Evolutionary conservation across 2,888 invertebrate genomes (phyloP).

Genomic region (Hyppa rectilinea): DNA sequence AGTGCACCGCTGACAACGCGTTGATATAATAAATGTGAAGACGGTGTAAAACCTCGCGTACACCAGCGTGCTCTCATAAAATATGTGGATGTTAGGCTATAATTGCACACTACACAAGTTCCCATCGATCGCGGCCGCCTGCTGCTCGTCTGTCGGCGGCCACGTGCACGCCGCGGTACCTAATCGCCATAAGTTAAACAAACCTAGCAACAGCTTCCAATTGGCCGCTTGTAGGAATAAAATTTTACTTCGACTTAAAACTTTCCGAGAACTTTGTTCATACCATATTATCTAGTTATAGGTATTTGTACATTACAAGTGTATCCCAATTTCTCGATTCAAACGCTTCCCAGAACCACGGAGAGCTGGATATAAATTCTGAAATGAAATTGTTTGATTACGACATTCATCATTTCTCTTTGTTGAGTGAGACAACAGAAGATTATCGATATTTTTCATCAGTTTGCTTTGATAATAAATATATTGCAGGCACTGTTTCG

Average conservation of each 20-base stretch:
- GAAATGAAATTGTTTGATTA: constrained; percentile 62
- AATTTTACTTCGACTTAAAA: constrained; percentile 75
- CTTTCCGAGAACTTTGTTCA: constrained; percentile 66
- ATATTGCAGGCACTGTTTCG: constrained; percentile 59
- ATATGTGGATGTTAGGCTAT: constrained; percentile 74
- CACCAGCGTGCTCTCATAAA: constrained; percentile 69
- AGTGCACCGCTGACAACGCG: constrained; percentile 70
- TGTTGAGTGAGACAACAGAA: constrained; percentile 53
- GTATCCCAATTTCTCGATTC: constrained; percentile 41
- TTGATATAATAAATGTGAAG: constrained; percentile 74
- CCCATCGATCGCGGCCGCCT: constrained; percentile 79
- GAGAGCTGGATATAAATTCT: constrained; percentile 55
- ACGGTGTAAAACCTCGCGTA: constrained; percentile 65
- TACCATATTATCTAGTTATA: constrained; percentile 14
- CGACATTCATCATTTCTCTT: constrained; percentile 61
- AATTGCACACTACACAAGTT: constrained; percentile 77
- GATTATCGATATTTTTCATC: constrained; percentile 51
- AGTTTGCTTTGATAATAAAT: constrained; percentile 55
- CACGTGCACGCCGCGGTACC: constrained; percentile 80
- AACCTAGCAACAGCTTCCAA: constrained; percentile 77
- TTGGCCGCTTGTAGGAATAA: constrained; percentile 83
- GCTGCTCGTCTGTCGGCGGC: constrained; percentile 84
- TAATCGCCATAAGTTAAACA: constrained; percentile 86
- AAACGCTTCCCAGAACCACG: constrained; percentile 50
- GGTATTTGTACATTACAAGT: constrained; percentile 31